Evolutionary conservation across 1,140 invertebrate species (phyloP).

Genomic region (Akabosia matsudoensis): DNA sequence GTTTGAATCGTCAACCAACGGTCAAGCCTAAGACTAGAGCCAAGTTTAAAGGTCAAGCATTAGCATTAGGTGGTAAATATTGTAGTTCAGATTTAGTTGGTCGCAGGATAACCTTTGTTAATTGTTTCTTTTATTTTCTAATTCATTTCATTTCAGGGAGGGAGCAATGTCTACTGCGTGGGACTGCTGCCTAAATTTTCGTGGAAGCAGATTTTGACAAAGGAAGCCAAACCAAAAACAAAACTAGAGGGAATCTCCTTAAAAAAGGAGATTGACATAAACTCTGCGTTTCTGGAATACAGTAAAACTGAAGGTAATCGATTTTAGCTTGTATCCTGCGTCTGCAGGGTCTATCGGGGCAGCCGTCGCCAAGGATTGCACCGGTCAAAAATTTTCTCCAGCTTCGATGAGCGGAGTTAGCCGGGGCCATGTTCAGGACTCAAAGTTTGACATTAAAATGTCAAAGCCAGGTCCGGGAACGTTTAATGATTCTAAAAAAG

Average conservation of each 20-base stretch:
- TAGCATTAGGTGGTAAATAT: no score
- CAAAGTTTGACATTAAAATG: slow-evolving; percentile 24
- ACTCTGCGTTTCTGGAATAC: not conserved
- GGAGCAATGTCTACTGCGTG: not conserved
- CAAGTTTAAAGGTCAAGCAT: no score
- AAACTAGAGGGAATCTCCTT: not conserved
- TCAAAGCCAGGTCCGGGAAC: slow-evolving; percentile 17
- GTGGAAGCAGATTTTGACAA: not conserved
- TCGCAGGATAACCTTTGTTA: no score
- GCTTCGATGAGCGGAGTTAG: slow-evolving; percentile 21
- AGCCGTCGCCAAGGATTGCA: slow-evolving; percentile 8
- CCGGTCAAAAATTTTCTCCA: slow-evolving; percentile 18
- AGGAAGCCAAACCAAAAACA: not conserved
- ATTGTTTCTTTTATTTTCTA: not conserved
- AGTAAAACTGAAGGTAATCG: slow-evolving; percentile 14
- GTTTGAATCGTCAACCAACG: no score
- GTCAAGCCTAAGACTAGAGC: no score
- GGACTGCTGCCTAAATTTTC: not conserved
- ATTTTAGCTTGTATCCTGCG: slow-evolving; percentile 5
- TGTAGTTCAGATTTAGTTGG: no score
- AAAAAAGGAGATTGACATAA: not conserved
- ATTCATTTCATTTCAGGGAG: not conserved
- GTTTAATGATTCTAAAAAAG: not conserved
- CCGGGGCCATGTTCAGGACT: slow-evolving; percentile 22
- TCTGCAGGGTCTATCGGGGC: slow-evolving; percentile 12